Conservation (phyloP, 2,113 vertebrate species). For the Urocynchramus pylzowi region DNA sequence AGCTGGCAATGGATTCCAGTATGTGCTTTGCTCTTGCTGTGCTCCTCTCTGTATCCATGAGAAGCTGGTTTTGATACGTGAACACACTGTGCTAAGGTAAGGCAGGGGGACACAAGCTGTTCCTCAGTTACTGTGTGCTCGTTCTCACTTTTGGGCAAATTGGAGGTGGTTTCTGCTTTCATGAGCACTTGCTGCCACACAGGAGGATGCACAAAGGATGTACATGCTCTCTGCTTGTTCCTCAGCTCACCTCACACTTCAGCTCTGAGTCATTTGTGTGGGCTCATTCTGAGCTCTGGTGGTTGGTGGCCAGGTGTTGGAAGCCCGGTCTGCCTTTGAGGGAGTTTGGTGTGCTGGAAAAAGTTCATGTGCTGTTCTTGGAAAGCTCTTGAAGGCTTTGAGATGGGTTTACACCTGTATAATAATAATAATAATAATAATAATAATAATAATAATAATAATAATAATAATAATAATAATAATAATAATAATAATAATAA, state of each 20-base stretch:
- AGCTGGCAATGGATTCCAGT: not conserved
- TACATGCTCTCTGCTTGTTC: rapidly evolving
- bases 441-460: too few relatives aligned
- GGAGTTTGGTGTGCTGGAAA: rapidly evolving
- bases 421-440: not conserved
- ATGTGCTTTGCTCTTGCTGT: not conserved
- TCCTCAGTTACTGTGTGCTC: not conserved
- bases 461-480: not conserved
- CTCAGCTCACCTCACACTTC: not conserved
- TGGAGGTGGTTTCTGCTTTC: not conserved
- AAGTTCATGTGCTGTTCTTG: not conserved
- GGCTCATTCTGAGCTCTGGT: not conserved
- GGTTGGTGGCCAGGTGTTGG: rapidly evolving
- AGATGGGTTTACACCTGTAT: not conserved
- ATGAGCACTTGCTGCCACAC: rapidly evolving
- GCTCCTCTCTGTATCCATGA: not conserved
- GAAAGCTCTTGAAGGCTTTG: not conserved
- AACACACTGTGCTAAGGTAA: not conserved
- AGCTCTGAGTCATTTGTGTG: rapidly evolving
- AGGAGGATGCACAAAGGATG: not conserved
- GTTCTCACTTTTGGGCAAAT: not conserved
- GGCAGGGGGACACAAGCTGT: not conserved
- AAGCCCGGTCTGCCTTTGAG: not conserved
- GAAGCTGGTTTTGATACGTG: rapidly evolving
- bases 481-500: rapidly evolving